Conservation (phyloP, 2,797 vertebrate genomes). For the Muraenolepis orangiensis region DNA sequence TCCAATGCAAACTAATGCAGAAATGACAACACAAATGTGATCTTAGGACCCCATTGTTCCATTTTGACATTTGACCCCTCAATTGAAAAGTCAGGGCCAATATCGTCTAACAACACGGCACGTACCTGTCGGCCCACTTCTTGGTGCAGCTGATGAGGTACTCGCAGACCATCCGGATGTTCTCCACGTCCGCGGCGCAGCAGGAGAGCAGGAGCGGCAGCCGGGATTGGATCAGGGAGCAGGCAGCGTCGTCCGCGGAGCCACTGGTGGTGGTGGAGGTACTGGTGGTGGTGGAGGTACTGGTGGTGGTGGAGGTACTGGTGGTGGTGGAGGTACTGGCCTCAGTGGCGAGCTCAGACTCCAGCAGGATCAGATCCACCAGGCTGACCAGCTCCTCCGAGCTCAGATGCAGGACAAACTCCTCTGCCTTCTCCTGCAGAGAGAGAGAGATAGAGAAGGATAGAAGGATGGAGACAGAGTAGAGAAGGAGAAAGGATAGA, state of each 20-base stretch:
- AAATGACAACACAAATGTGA: no score
- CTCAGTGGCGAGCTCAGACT: slow-evolving; percentile 84
- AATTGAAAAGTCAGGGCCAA: no score
- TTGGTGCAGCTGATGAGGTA: slow-evolving; percentile 87
- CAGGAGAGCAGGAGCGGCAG: slow-evolving; percentile 92
- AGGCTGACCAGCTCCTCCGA: slow-evolving; percentile 86
- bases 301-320: slow-evolving; percentile 44
- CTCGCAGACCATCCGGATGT: slow-evolving; percentile 82
- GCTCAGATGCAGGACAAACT: slow-evolving; percentile 83
- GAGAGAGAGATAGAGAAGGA: not conserved
- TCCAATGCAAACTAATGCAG: no score
- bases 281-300: slow-evolving; percentile 59
- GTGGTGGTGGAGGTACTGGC: slow-evolving; percentile 59
- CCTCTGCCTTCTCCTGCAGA: slow-evolving; percentile 87
- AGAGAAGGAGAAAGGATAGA: not conserved
- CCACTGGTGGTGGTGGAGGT: slow-evolving; percentile 45
- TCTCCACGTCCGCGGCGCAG: slow-evolving; percentile 82
- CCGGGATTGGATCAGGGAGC: slow-evolving; percentile 88
- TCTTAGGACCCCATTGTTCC: no score
- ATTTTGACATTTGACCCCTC: no score
- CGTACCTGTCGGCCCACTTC: slow-evolving; percentile 89
- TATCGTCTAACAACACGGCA: no score
- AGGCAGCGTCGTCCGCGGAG: slow-evolving; percentile 70
- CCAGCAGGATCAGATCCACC: slow-evolving; percentile 90
- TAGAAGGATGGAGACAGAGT: not conserved